A percentile compares a stretch with the other conserved stretches of the same genome.
Conservation (phyloP, 2,797 vertebrate genomes). For the Tenualosa thibaudeaui region DNA sequence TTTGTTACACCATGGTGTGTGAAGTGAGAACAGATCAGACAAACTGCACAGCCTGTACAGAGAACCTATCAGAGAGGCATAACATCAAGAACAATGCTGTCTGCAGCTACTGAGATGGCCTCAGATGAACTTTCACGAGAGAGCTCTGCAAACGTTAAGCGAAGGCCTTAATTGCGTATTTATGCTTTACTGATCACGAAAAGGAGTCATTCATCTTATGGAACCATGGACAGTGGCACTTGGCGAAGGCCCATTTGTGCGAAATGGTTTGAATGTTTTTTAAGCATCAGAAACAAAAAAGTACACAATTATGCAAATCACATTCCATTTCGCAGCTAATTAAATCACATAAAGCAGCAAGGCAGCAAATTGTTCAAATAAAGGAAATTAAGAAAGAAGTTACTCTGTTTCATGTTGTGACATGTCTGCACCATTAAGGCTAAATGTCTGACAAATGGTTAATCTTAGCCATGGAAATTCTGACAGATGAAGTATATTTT, state of each 20-base stretch:
- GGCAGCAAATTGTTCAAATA: constrained; percentile 12
- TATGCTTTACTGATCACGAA: constrained; percentile 27
- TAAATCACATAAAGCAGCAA: constrained; percentile 2
- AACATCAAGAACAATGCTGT: constrained; percentile 1
- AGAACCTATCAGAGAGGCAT: not conserved
- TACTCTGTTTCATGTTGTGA: constrained; percentile 17
- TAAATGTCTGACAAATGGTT: constrained; percentile 26
- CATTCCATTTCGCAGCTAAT: constrained; percentile 20
- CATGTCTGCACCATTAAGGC: not conserved
- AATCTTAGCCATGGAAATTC: not conserved
- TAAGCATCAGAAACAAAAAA: constrained; percentile 23
- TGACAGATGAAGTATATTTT: not conserved
- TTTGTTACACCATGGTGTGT: not conserved
- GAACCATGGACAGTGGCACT: constrained; percentile 5
- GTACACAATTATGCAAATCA: constrained; percentile 31
- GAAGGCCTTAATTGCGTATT: constrained; percentile 23
- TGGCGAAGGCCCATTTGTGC: not conserved
- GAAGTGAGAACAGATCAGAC: not conserved
- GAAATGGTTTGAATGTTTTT: constrained; percentile 4
- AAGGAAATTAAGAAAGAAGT: constrained; percentile 20
- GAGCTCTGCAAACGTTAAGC: constrained; percentile 41
- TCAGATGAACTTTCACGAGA: not conserved
- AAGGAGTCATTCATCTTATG: constrained; percentile 25
- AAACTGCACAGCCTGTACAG: not conserved
- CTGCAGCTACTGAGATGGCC: constrained; percentile 8